Evolutionary conservation across 1,140 invertebrate genomes (phyloP).

Genomic region (Phocides pigmalion): DNA sequence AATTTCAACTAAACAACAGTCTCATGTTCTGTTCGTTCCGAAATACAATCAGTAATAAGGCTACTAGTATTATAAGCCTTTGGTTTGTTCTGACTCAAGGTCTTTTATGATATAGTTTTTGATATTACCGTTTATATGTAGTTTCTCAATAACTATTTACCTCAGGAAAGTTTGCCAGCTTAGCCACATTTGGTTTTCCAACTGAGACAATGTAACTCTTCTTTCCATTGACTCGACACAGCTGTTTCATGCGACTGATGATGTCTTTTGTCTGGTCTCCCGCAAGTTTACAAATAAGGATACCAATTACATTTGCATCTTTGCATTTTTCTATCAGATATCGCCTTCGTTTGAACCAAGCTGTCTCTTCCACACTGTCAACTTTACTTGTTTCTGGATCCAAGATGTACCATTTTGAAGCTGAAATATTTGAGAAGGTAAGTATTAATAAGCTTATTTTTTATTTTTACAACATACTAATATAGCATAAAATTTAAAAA

Average conservation of each 20-base stretch:
- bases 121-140: too few species aligned
- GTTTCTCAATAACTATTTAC: slow-evolving; percentile 81
- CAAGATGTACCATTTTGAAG: slow-evolving; percentile 81
- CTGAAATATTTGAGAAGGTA: slow-evolving; percentile 61
- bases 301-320: slow-evolving; percentile 93
- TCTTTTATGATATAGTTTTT: too few species aligned
- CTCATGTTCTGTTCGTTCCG: too few species aligned
- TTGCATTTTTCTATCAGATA: slow-evolving; percentile 95
- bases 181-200: slow-evolving; percentile 95
- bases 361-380: slow-evolving; percentile 76
- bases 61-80: too few species aligned
- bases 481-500: too few species aligned
- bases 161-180: slow-evolving; percentile 97
- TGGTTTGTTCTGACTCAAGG: too few species aligned
- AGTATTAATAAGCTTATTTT: too few species aligned
- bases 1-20: too few species aligned
- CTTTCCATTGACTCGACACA: slow-evolving; percentile 90
- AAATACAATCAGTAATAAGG: too few species aligned
- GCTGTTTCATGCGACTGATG: slow-evolving; percentile 89
- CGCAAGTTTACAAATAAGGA: slow-evolving; percentile 94
- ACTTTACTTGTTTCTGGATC: slow-evolving; percentile 65
- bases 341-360: slow-evolving; percentile 90
- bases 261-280: slow-evolving; percentile 91
- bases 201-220: slow-evolving; percentile 96
- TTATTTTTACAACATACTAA: too few species aligned